Conservation (phyloP, 2,113 vertebrate species). For the Sapayoa aenigma region DNA sequence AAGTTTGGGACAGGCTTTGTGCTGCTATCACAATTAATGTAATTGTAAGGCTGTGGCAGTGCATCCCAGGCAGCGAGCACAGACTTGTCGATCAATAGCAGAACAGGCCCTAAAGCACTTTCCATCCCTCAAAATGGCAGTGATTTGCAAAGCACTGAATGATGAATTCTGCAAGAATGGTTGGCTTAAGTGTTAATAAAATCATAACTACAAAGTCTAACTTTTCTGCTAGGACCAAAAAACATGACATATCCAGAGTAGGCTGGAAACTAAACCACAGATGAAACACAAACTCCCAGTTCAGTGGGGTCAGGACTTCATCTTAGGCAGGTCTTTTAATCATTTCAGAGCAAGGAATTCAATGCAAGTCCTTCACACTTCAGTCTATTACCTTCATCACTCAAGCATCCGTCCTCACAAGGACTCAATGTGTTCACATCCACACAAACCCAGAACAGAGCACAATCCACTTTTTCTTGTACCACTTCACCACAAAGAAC, state of each 20-base stretch:
- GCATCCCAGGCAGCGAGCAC: background rate
- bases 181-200: background rate
- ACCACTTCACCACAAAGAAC: background rate
- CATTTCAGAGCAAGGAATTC: background rate
- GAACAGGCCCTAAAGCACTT: background rate
- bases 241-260: background rate
- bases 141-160: conserved; percentile 5
- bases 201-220: conserved; percentile 1
- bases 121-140: conserved; percentile 38
- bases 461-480: background rate
- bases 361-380: background rate
- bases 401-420: conserved; percentile 1
- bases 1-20: background rate
- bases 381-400: background rate
- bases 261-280: conserved; percentile 17
- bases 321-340: conserved; percentile 9
- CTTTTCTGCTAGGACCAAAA: conserved; percentile 24
- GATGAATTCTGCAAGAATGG: conserved; percentile 6
- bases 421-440: background rate
- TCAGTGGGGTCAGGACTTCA: conserved; percentile 6
- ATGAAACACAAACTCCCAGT: conserved; percentile 8
- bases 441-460: background rate
- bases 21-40: background rate
- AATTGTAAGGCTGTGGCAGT: background rate
- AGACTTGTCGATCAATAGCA: background rate